Percentiles rank a stretch among this genome's conserved stretches.
Conservation (phyloP, 2,797 vertebrate genomes). For the Darevskia nairensis region DNA sequence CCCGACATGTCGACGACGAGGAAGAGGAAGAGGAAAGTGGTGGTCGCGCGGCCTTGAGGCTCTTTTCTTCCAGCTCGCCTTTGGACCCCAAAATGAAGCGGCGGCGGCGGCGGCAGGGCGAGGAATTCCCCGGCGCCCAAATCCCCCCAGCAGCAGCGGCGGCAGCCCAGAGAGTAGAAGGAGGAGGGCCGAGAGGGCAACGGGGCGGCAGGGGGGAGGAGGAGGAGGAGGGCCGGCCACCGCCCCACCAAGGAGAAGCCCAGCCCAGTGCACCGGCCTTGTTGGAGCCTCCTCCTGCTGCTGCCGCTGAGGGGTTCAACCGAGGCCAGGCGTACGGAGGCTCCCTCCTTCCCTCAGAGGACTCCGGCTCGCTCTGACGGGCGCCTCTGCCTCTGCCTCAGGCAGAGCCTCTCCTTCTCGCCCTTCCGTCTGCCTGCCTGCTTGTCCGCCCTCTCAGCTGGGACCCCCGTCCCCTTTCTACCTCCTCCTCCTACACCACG, state of each 20-base stretch:
- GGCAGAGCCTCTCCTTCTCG: too few relatives aligned
- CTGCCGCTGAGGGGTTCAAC: background rate
- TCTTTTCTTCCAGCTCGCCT: constrained; percentile 31
- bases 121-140: background rate
- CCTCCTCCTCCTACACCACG: too few relatives aligned
- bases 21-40: background rate
- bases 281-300: background rate
- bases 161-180: background rate
- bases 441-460: background rate
- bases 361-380: background rate
- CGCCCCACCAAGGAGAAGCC: background rate
- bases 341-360: background rate
- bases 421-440: too few relatives aligned
- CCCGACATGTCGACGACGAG: constrained; percentile 83
- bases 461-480: background rate
- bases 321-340: background rate
- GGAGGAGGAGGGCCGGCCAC: background rate
- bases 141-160: background rate
- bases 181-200: background rate
- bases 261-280: background rate
- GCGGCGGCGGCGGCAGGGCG: background rate
- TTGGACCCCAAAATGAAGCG: constrained; percentile 12
- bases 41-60: background rate
- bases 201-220: background rate
- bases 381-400: too few relatives aligned